Percentiles rank a stretch among this genome's conserved stretches.
Conservation (phyloP, 2,888 invertebrate species). For the Cantharis lateralis region DNA sequence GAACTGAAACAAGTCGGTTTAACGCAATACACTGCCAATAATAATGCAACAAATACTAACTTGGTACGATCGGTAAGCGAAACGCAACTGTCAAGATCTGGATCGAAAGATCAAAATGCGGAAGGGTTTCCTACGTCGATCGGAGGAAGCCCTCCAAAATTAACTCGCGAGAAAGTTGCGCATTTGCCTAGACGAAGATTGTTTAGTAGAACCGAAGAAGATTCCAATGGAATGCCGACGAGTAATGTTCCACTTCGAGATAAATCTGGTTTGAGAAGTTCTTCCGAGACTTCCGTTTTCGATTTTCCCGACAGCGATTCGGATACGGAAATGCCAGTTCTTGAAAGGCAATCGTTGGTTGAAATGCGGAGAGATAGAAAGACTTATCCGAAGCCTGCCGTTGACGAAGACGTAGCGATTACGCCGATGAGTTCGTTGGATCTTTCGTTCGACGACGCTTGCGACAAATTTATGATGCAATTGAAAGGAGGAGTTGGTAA, state of each 20-base stretch:
- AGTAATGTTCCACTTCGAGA: slow-evolving; percentile 53
- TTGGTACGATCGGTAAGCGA: slow-evolving; percentile 39
- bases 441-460: slow-evolving; percentile 70
- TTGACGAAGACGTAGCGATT: slow-evolving; percentile 50
- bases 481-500: slow-evolving; percentile 65
- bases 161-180: slow-evolving; percentile 13
- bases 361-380: slow-evolving; percentile 64
- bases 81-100: slow-evolving; percentile 50
- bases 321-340: slow-evolving; percentile 64
- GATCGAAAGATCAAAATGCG: slow-evolving; percentile 53
- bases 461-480: slow-evolving; percentile 80
- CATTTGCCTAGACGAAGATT: slow-evolving; percentile 57
- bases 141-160: slow-evolving; percentile 23
- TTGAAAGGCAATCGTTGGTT: slow-evolving; percentile 70
- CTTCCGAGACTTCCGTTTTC: slow-evolving; percentile 68
- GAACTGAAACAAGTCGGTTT: slow-evolving; percentile 68
- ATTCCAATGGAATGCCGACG: slow-evolving; percentile 44
- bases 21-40: slow-evolving; percentile 34
- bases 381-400: slow-evolving; percentile 64
- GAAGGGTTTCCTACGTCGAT: slow-evolving; percentile 22
- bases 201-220: slow-evolving; percentile 67
- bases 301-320: slow-evolving; percentile 68
- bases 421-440: slow-evolving; percentile 50
- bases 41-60: slow-evolving; percentile 31
- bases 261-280: slow-evolving; percentile 60